Evolutionary conservation across 2,113 vertebrate species (phyloP), one percentile per base, ranked within the genome.

Genomic region (Gambusia affinis): DNA sequence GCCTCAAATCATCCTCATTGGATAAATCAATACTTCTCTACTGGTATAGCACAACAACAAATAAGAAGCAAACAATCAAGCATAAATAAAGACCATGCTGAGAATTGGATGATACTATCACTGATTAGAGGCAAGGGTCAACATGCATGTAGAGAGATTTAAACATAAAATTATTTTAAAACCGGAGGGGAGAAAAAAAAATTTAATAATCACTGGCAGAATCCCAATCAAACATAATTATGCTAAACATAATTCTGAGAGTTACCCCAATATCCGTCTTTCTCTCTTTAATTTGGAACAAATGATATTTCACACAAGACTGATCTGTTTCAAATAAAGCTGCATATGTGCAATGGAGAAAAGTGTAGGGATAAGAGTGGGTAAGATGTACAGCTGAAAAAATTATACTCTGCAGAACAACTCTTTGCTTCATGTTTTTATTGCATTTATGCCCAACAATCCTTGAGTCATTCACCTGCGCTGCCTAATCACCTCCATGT

Each of bases 201-300:
- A 22, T 24, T 54, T 54, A 54, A 54, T 24, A 64, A 64, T 64
- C 24, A 64, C 63, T 64, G 33, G 31, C 63, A 33, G 33, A 22
- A 64, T 64, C 22, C 33, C 63, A 64, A 64, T 64, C 63, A 64
- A 64, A 64, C 37, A n/a, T 64, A 64, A 64, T 64, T 64, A 64
- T 37, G 63, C 63, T 64, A 33, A 64, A 35, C 31, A 24, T 37
- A 37, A 12, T 64, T 35, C 17, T 64, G 19, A 37, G 63, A 10
- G 1, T 37, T 54, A 7, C 22, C 5, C 51, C 63, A 22, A 17
- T 17, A 28, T 27, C 27, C 15, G 28, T 30, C 12, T 47, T 17
- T 47, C 44, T 47, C 14, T 30, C 12, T 29, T 30, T 15, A 30
- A 62, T 28, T 30, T 62, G 29, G 60, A 30, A 30, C 29, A 17